Base-by-base conservation (phyloP, 1,140 invertebrate species). In the Anoplolepis gracilipes region DNA sequence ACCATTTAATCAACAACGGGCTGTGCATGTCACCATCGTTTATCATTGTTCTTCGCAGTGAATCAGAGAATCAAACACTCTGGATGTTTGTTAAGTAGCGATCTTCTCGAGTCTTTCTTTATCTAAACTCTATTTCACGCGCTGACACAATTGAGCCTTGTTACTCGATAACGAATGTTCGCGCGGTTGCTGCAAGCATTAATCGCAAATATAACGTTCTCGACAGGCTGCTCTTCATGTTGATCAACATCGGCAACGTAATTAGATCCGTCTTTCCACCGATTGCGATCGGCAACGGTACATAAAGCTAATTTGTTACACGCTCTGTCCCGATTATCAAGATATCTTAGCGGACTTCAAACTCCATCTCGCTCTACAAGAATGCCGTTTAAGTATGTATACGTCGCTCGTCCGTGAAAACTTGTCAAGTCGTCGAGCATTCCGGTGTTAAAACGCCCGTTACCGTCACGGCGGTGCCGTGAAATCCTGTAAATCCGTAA, bases 1-100 rank as follows among this genome's bases (percentile, higher is more conserved):
- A 73, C 25, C 77, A 65, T 57, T 87, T 87, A 87, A 90, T 90
- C 88, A 87, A 76, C 53, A 67, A 46, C n/a, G 79, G 13, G 39
- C 25, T 49, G 59, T 7, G 57, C 82, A 57, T 76, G 39, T 55
- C 67, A 5, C 19, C 13, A 10, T 25, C 77, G 85, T 88, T 88
- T 86, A 69, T 86, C 87, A 86, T 84, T 62, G 42, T 19, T 57
- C 28, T 25, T 16, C 11, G 28, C 19, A 10, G n/a, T 3, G 22
- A n/a, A 22, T 36, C 39, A 19, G 70, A 77, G 64, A 53, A 86
- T 73, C 79, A 70, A 86, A 73, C 79, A 77, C 59, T 57, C 69
- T 36, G 46, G 28, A 61, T 64, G 61, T 69, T 76, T 36, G 49
- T 55, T 42, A 72, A 81, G 16, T 28, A 33, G 53, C 49, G 53